These are phyloP conservation scores for Enteromius trimaculatus DNA, from an alignment of 2,797 vertebrate species.

Conservation along the genomic window DNA sequence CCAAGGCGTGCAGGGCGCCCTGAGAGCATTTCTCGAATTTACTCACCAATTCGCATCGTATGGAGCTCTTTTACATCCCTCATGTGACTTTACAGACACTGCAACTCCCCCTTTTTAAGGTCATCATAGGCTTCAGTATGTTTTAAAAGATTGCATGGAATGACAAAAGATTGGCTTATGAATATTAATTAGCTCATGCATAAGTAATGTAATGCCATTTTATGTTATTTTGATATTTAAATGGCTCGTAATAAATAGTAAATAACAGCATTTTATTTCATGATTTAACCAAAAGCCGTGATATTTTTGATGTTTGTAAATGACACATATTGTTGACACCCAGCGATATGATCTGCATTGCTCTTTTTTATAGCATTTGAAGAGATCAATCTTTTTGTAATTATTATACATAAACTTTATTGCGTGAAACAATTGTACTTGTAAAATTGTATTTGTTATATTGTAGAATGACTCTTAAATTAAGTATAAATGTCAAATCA, in stretches of 20 bases:
- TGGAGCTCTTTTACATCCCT: slow-evolving; percentile 17
- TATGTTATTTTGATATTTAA: not conserved
- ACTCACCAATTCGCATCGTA: slow-evolving; percentile 57
- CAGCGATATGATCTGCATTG: not conserved
- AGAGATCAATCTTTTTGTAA: not conserved
- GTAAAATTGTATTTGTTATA: not conserved
- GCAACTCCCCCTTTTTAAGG: not conserved
- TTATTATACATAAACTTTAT: not conserved
- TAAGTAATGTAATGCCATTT: not conserved
- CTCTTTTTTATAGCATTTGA: not conserved
- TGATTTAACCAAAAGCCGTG: not conserved
- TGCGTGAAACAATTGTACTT: not conserved
- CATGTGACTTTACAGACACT: slow-evolving; percentile 2
- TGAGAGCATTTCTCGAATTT: slow-evolving; percentile 24
- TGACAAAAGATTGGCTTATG: not conserved
- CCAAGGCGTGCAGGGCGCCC: slow-evolving; percentile 31
- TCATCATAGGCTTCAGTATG: not conserved
- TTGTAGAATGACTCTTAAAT: not conserved
- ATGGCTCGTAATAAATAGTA: not conserved
- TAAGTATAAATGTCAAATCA: not conserved
- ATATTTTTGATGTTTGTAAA: not conserved
- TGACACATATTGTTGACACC: not conserved
- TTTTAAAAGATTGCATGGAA: not conserved
- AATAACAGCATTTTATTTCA: not conserved
- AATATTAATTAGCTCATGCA: not conserved